A percentile compares a stretch with the other conserved stretches of the same genome.
Evolutionary conservation across 2,797 vertebrate species (phyloP).

Genomic region (Scolopax rusticola): DNA sequence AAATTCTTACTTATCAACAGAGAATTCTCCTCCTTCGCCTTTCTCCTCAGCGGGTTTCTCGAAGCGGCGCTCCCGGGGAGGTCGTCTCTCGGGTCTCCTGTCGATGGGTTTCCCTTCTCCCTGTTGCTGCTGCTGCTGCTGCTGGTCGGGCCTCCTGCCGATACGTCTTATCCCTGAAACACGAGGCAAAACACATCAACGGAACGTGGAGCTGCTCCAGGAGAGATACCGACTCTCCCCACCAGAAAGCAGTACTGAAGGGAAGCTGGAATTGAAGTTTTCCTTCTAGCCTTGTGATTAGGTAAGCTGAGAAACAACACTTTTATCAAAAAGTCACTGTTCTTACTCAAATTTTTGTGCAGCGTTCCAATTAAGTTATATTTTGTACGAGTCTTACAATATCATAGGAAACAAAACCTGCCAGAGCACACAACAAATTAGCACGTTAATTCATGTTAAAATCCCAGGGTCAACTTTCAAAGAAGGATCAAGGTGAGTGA

Average conservation of each 20-base stretch:
- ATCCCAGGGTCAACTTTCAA: background rate
- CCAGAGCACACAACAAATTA: background rate
- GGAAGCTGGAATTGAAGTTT: accelerated
- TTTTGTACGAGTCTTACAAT: background rate
- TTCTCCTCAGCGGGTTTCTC: slow-evolving; percentile 96
- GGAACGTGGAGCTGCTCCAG: background rate
- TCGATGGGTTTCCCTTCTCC: slow-evolving; percentile 91
- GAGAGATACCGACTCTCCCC: background rate
- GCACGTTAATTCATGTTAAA: background rate
- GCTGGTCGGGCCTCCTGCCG: slow-evolving; percentile 92
- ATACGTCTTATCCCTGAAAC: slow-evolving; percentile 92
- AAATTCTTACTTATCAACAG: slow-evolving; percentile 88
- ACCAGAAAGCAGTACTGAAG: accelerated
- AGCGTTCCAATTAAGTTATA: background rate
- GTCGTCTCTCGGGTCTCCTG: slow-evolving; percentile 92
- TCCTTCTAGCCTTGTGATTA: background rate
- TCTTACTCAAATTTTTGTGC: accelerated
- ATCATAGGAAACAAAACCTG: background rate
- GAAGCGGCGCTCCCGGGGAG: slow-evolving; percentile 94
- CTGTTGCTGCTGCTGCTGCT: slow-evolving; percentile 81
- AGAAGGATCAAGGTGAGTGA: background rate
- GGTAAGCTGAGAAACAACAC: accelerated
- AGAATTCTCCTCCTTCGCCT: slow-evolving; percentile 92
- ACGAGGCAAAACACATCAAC: slow-evolving; percentile 36
- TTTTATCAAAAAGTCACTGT: background rate